Percentiles rank a stretch among this genome's conserved stretches.
Conservation (phyloP, 2,797 vertebrate genomes). For the Onychomys arenicola region DNA sequence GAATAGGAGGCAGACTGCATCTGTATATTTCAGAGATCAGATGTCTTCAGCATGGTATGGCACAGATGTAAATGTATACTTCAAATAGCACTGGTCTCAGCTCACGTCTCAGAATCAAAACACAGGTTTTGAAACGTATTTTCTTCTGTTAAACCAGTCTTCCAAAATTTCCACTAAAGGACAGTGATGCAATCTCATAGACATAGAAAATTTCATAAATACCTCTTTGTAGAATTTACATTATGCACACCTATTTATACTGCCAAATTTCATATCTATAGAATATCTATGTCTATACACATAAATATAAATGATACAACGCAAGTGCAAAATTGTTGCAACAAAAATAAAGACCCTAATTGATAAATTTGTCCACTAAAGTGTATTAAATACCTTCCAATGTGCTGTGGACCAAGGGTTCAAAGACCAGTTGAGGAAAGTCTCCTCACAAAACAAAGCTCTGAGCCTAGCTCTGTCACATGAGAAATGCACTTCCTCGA, state of each 20-base stretch:
- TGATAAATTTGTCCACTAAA: background rate
- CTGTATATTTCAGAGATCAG: background rate
- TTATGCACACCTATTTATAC: background rate
- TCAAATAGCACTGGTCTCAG: conserved; percentile 70
- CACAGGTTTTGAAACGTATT: background rate
- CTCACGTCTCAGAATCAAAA: conserved; percentile 62
- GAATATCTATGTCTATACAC: background rate
- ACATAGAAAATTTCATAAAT: background rate
- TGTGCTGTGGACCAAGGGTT: background rate
- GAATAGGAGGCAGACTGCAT: background rate
- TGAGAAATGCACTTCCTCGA: background rate
- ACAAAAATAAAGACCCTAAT: background rate
- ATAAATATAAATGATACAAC: background rate
- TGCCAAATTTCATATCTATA: background rate
- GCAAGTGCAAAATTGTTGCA: background rate
- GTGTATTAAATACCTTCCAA: background rate
- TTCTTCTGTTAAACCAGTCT: background rate
- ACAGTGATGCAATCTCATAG: background rate
- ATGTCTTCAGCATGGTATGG: background rate
- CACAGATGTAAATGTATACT: conserved; percentile 10
- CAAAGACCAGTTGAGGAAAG: background rate
- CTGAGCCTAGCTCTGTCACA: background rate
- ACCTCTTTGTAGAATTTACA: background rate
- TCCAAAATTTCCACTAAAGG: background rate
- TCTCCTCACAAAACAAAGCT: background rate